Evolutionary conservation across 1,140 invertebrate species (phyloP).

Genomic region (Phenacoccus solenopsis): DNA sequence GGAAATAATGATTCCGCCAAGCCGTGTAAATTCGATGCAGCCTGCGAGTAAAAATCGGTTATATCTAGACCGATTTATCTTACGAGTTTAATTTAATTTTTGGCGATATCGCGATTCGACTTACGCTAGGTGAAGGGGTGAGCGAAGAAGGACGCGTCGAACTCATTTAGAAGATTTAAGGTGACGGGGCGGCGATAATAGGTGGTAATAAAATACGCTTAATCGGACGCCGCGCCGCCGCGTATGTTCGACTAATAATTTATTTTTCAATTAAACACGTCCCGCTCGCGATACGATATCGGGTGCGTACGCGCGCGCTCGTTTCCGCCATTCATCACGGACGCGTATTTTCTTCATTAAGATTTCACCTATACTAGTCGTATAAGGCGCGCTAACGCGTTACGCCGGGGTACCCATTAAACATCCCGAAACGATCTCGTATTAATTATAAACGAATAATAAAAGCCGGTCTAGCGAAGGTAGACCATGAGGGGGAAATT

Average conservation of each 20-base stretch:
- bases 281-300: too few species aligned
- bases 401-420: not conserved
- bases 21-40: too few species aligned
- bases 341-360: slow-evolving; percentile 3
- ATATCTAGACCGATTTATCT: not conserved
- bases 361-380: not conserved
- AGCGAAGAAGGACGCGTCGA: too few species aligned
- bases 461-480: not conserved
- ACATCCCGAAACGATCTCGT: not conserved
- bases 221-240: not conserved
- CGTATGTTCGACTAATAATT: not conserved
- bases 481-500: not conserved
- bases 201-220: not conserved
- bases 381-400: not conserved
- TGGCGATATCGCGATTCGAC: not conserved
- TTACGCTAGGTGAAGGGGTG: too few species aligned
- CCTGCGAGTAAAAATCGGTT: too few species aligned
- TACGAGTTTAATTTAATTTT: not conserved
- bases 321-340: not conserved
- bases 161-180: not conserved
- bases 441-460: not conserved
- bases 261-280: not conserved
- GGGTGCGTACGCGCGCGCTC: too few species aligned
- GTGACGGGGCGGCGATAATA: too few species aligned
- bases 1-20: too few species aligned